A percentile compares a stretch with the other conserved stretches of the same genome.
These are phyloP conservation scores for Atherinomorus stipes DNA, from an alignment of 2,113 vertebrate genomes.

Conservation along the genomic window DNA sequence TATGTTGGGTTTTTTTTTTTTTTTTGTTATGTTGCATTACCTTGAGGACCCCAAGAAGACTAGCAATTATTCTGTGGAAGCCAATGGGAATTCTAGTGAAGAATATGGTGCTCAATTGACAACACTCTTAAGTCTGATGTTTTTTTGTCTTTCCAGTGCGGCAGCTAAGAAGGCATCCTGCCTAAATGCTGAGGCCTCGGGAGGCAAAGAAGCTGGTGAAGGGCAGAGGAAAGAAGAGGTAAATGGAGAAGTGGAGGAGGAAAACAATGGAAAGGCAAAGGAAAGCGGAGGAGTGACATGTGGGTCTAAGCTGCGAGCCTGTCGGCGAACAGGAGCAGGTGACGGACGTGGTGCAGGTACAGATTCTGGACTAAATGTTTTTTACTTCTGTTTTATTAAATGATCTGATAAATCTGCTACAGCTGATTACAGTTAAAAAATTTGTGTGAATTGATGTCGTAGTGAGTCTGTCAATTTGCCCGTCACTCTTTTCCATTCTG, in stretches of 20 bases:
- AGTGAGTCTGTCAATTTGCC: too few relatives aligned
- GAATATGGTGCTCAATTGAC: not conserved
- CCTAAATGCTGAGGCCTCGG: conserved; percentile 54
- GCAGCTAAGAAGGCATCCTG: conserved; percentile 64
- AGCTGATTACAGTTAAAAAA: too few relatives aligned
- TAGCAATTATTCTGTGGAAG: too few relatives aligned
- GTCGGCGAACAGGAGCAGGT: conserved; percentile 69
- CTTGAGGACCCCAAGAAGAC: too few relatives aligned
- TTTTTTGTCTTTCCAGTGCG: conserved; percentile 30
- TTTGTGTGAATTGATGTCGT: too few relatives aligned
- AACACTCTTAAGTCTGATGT: too few relatives aligned
- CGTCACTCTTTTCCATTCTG: too few relatives aligned
- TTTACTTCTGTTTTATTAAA: not conserved
- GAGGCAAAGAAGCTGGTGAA: conserved; percentile 59
- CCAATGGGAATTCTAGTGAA: too few relatives aligned
- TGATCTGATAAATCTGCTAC: too few relatives aligned
- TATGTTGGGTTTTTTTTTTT: too few relatives aligned
- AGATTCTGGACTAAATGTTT: not conserved
- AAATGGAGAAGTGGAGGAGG: conserved; percentile 89
- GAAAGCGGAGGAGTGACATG: conserved; percentile 44
- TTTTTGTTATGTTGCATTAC: too few relatives aligned
- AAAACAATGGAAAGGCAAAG: conserved; percentile 80
- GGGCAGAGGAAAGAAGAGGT: conserved; percentile 81
- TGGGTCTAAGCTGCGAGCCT: conserved; percentile 75
- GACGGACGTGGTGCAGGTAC: conserved; percentile 74